Conservation (phyloP, 1,140 invertebrate species). For the Belonocnema kinseyi region DNA sequence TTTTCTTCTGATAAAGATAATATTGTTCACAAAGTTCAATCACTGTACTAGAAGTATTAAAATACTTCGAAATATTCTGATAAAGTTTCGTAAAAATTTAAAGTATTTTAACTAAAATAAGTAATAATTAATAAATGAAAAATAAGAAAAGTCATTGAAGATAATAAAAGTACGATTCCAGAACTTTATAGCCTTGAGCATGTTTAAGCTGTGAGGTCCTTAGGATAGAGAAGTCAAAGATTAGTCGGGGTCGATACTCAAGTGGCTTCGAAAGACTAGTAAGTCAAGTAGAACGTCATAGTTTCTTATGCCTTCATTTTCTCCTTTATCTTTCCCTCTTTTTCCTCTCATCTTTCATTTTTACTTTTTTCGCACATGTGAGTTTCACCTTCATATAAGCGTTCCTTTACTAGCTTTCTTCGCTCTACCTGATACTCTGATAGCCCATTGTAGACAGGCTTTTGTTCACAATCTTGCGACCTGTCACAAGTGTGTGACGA, state of each 20-base stretch:
- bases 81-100: too few species aligned
- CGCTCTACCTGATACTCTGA: not conserved
- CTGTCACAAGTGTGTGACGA: not conserved
- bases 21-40: too few species aligned
- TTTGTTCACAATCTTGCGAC: not conserved
- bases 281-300: constrained; percentile 40
- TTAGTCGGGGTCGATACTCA: constrained; percentile 47
- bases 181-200: not conserved
- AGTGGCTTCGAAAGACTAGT: constrained; percentile 51
- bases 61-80: too few species aligned
- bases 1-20: too few species aligned
- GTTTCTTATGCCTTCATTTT: constrained; percentile 33
- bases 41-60: too few species aligned
- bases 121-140: not conserved
- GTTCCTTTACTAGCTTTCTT: not conserved
- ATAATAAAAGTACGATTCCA: not conserved
- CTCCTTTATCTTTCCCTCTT: constrained; percentile 20
- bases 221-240: constrained; percentile 48
- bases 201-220: constrained; percentile 42
- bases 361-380: not conserved
- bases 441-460: not conserved
- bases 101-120: not conserved
- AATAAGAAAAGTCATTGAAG: not conserved
- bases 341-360: constrained; percentile 11
- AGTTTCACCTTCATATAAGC: too few species aligned